These are phyloP conservation scores for Pristionchus mayeri DNA, from an alignment of 2,888 invertebrate genomes.

Conservation along the genomic window DNA sequence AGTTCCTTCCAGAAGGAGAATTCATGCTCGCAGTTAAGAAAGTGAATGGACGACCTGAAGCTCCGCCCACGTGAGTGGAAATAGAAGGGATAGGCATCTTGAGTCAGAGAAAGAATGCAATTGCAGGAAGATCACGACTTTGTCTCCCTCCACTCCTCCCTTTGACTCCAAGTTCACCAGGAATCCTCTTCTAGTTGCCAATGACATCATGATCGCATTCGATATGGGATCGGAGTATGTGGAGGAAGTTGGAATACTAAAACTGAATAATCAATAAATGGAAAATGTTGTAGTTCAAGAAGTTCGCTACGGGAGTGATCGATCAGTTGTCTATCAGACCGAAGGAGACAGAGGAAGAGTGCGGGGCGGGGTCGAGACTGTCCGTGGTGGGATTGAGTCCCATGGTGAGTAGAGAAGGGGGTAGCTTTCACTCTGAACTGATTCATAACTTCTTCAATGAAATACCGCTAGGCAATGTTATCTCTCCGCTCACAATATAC, in stretches of 20 bases:
- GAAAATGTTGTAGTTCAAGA: constrained; percentile 27
- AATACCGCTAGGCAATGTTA: neutral
- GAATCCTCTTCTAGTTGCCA: constrained; percentile 23
- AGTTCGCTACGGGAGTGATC: constrained; percentile 6
- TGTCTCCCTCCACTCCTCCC: constrained; percentile 25
- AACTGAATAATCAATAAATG: no score
- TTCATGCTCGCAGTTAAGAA: constrained; percentile 2
- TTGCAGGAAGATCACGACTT: neutral
- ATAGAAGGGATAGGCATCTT: neutral
- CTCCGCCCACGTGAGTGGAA: neutral
- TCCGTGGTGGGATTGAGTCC: constrained; percentile 5
- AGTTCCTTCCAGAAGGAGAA: neutral
- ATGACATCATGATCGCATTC: constrained; percentile 41
- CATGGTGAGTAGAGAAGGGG: neutral
- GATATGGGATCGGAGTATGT: constrained; percentile 4
- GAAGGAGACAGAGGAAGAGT: neutral
- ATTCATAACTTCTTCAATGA: neutral
- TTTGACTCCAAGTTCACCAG: neutral
- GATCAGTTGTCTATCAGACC: constrained; percentile 19
- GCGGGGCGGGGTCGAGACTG: constrained; percentile 1
- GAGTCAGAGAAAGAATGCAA: neutral
- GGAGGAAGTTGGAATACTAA: neutral
- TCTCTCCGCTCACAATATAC: neutral
- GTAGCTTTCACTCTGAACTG: no score
- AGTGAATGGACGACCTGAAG: neutral